Evolutionary conservation across 1,140 invertebrate genomes (phyloP).

Genomic region (Babylonia areolata): DNA sequence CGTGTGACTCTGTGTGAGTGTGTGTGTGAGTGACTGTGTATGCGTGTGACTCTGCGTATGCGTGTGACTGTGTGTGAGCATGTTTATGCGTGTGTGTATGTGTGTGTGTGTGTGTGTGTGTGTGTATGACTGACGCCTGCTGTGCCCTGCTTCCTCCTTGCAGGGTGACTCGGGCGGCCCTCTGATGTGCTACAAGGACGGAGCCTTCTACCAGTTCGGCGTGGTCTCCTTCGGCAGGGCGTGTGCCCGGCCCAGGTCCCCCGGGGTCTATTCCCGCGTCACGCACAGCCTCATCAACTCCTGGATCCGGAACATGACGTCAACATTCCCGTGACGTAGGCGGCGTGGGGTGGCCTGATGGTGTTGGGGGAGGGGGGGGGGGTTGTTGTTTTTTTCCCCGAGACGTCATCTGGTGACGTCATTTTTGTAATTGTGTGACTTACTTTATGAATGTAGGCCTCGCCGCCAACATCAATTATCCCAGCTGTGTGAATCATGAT

Average conservation of each 20-base stretch:
- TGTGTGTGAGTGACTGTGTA: too few relatives aligned
- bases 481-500: too few relatives aligned
- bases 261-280: conserved; percentile 84
- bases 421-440: not conserved
- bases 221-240: conserved; percentile 85
- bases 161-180: conserved; percentile 82
- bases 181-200: conserved; percentile 78
- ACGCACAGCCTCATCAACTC: conserved; percentile 27
- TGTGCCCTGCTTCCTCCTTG: not conserved
- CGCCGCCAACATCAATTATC: too few relatives aligned
- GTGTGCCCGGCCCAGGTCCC: conserved; percentile 80
- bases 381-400: too few relatives aligned
- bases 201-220: conserved; percentile 78
- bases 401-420: too few relatives aligned
- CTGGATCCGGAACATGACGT: conserved; percentile 31
- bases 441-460: not conserved
- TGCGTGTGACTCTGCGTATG: too few relatives aligned
- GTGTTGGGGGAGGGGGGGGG: too few relatives aligned
- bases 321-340: not conserved
- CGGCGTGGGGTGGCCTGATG: not conserved
- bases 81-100: not conserved
- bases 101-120: not conserved
- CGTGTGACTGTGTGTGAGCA: too few relatives aligned
- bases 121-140: too few relatives aligned
- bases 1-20: too few relatives aligned